Base-by-base conservation (phyloP, 2,113 vertebrate genomes). In the Myotis lucifugus region DNA sequence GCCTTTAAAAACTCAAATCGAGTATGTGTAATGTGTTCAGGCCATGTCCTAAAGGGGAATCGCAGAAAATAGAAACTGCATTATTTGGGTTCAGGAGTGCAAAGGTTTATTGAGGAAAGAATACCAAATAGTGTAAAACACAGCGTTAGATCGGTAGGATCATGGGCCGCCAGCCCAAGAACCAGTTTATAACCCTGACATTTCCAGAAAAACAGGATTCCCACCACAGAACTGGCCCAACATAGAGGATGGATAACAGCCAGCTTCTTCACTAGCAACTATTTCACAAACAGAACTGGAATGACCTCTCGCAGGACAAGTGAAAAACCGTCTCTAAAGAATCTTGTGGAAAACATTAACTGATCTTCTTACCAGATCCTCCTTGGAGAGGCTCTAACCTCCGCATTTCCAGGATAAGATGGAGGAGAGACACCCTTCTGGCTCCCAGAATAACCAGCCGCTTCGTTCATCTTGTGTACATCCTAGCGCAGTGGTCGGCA, bases 251-350 rank as follows among this genome's bases (percentile, higher is more conserved):
- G 86, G 85, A 46, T 34, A 52, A 54, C 25, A 86, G 82, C 88
- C 84, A 92, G 74, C n/a, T 46, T 87, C 74, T 50, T 56, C 83
- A 67, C 82, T 48, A 90, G 85, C 48, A 73, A 54, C 40, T 64
- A 46, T 92, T 96, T 86, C 92, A 86, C 70, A 89, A 94, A 86
- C 66, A 91, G 90, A 84, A 88, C 69, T 72, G 56, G 56, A 83
- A 90, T 93, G 74, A 78, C 74, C 84, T 89, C 93, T 74, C 78
- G 69, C 8, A 56, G 27, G 59, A 84, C 50, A 79, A 79, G 74
- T 50, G 11, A 34, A 42, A 89, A 78, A 8, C 29, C 25, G 52
- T 89, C 54, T 66, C 3, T 72, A 61, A 92, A 92, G 77, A 93
- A 13, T 23, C 42, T 8, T 54, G 64, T 85, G 78, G 84, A 82